Evolutionary conservation across 30 jellyfish, hydroid and myxozoan genomes (phyloP).

Genomic region (Aurelia aurita complex sp. Pacific): DNA sequence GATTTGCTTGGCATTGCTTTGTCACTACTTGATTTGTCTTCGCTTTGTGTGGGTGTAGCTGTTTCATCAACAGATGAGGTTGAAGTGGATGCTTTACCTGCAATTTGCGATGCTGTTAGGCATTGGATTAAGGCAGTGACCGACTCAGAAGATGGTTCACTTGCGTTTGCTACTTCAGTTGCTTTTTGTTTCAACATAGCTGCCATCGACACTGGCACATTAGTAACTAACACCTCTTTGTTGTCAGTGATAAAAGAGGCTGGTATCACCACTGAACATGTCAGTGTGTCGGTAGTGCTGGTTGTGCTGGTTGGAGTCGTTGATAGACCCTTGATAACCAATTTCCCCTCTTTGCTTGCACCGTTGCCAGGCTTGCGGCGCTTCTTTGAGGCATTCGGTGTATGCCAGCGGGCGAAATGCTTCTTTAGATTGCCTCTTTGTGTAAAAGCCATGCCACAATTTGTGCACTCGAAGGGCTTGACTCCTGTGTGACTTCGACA

Average conservation of each 20-base stretch:
- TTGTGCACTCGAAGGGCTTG: slow-evolving; percentile 66
- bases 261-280: slow-evolving; percentile 52
- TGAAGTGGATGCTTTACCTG: slow-evolving; percentile 4
- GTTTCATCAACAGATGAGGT: slow-evolving; percentile 1
- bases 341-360: slow-evolving; percentile 29
- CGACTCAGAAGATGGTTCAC: slow-evolving; percentile 25
- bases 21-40: neutral
- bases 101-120: slow-evolving; percentile 42
- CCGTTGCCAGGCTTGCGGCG: slow-evolving; percentile 19
- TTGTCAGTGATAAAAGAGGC: slow-evolving; percentile 46
- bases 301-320: slow-evolving; percentile 5
- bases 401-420: slow-evolving; percentile 70
- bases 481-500: slow-evolving; percentile 67
- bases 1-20: neutral
- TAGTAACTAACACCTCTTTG: slow-evolving; percentile 40
- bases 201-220: slow-evolving; percentile 54
- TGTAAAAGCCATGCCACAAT: slow-evolving; percentile 80
- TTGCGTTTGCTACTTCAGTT: slow-evolving; percentile 51
- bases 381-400: slow-evolving; percentile 38
- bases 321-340: slow-evolving; percentile 40
- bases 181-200: slow-evolving; percentile 62
- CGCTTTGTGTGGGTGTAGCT: neutral
- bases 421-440: slow-evolving; percentile 71
- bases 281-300: neutral
- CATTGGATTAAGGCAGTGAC: slow-evolving; percentile 48